Conservation (phyloP, 2,888 invertebrate genomes). For the Pammene fasciana region DNA sequence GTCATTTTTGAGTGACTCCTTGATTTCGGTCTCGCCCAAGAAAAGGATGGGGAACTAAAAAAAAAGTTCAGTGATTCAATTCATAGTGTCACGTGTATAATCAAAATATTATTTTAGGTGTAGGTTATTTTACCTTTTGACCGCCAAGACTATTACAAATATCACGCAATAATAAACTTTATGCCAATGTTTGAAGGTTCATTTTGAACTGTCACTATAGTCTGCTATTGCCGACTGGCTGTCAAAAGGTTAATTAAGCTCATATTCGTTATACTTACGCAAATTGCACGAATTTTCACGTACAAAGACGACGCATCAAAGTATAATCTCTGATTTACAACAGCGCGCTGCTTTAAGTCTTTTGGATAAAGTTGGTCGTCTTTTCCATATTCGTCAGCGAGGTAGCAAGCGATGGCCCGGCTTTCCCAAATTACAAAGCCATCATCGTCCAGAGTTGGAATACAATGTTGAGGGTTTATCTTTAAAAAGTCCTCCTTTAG, state of each 20-base stretch:
- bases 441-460: constrained; percentile 87
- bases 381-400: constrained; percentile 84
- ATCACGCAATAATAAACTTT: too few relatives aligned
- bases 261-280: constrained; percentile 70
- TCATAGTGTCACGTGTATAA: not conserved
- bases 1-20: constrained; percentile 78
- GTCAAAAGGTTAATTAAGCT: too few relatives aligned
- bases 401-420: constrained; percentile 85
- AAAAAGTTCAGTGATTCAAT: constrained; percentile 48
- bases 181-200: too few relatives aligned
- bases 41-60: constrained; percentile 85
- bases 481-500: constrained; percentile 81
- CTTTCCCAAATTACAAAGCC: constrained; percentile 87
- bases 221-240: too few relatives aligned
- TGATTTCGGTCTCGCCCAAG: constrained; percentile 82
- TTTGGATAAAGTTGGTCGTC: constrained; percentile 85
- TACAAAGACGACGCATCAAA: constrained; percentile 86
- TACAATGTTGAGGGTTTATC: constrained; percentile 86
- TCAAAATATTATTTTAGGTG: too few relatives aligned
- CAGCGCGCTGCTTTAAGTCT: constrained; percentile 80
- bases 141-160: too few relatives aligned
- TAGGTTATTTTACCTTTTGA: too few relatives aligned
- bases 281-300: constrained; percentile 85
- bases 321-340: constrained; percentile 85
- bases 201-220: too few relatives aligned